Base-by-base conservation (phyloP, 2,888 invertebrate species). In the Catocala fraxini region DNA sequence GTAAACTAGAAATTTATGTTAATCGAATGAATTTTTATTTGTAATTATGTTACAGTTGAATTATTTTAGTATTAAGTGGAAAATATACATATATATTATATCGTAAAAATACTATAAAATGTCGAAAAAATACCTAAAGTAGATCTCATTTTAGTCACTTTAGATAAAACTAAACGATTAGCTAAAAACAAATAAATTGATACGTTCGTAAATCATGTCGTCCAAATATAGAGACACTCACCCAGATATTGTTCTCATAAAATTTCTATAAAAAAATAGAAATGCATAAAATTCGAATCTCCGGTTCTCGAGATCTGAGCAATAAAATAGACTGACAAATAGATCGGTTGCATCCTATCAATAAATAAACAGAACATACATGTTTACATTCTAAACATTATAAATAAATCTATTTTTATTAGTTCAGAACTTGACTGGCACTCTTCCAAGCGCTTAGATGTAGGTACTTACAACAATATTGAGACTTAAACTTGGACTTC, bases 1-100 rank as follows among this genome's bases (percentile, higher is more conserved):
- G 35, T 54, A 63, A 63, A 54, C 41, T n/a, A 41, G 13, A 7
- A 54, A 63, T 63, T 63, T 63, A 57, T 63, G 53, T n/a, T 48
- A n/a, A 63, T 54, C 51, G 33, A 55, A 45, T 45, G 13, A 10
- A 45, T 39, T 46, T 62, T 53, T 43, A 45, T 56, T 62, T 15
- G 35, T 52, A 41, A 33, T 34, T 5, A 48, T 42, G 34, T 33
- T 51, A 39, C 10, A 51, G 9, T 55, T 51, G 41, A 12, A 51
- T 45, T 56, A 45, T 10, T 39, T 41, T 43, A 9, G 25, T 54
- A n/a, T 25, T 25, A 25, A 25, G 25, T 25, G 25, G 25, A 25
- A 1, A 25, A 25, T 25, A 25, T 25, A 25, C 25, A 3, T 25
- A 39, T 39, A 39, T 39, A 39, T 39, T 7, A 6, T 9, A 39